These are phyloP conservation scores for Carcina quercana DNA, from an alignment of 2,888 invertebrate genomes.

Conservation along the genomic window DNA sequence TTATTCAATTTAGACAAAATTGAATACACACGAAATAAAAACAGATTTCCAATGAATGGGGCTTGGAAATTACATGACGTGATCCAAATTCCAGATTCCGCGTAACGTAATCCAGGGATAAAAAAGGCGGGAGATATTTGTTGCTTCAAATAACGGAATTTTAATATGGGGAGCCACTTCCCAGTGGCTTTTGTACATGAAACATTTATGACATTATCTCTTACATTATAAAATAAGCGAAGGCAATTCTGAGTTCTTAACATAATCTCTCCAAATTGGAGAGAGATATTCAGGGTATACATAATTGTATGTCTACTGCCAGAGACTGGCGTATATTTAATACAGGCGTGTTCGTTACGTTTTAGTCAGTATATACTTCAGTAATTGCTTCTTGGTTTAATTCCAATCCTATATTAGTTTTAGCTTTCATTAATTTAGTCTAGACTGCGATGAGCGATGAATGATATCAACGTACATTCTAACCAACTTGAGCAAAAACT, in stretches of 20 bases:
- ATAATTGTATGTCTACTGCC: too few relatives aligned
- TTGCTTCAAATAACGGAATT: constrained; percentile 43
- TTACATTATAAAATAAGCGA: constrained; percentile 43
- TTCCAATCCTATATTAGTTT: too few relatives aligned
- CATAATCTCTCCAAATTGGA: constrained; percentile 58
- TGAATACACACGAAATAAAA: too few relatives aligned
- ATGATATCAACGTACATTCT: too few relatives aligned
- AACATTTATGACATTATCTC: constrained; percentile 55
- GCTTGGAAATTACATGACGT: constrained; percentile 20
- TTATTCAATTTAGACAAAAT: constrained; percentile 17
- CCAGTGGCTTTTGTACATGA: constrained; percentile 37
- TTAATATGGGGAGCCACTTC: constrained; percentile 48
- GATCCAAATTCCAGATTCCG: constrained; percentile 27
- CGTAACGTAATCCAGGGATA: constrained; percentile 26
- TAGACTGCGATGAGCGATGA: too few relatives aligned
- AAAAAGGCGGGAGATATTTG: constrained; percentile 32
- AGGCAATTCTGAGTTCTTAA: constrained; percentile 48
- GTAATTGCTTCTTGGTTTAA: too few relatives aligned
- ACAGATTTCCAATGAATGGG: constrained; percentile 23
- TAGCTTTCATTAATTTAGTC: too few relatives aligned
- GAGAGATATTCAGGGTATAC: constrained; percentile 24
- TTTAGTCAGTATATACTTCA: too few relatives aligned
- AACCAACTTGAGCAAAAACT: too few relatives aligned
- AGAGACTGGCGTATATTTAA: too few relatives aligned
- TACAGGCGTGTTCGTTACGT: too few relatives aligned